Conservation (phyloP, 2,797 vertebrate genomes). For the Alectoris magna region DNA sequence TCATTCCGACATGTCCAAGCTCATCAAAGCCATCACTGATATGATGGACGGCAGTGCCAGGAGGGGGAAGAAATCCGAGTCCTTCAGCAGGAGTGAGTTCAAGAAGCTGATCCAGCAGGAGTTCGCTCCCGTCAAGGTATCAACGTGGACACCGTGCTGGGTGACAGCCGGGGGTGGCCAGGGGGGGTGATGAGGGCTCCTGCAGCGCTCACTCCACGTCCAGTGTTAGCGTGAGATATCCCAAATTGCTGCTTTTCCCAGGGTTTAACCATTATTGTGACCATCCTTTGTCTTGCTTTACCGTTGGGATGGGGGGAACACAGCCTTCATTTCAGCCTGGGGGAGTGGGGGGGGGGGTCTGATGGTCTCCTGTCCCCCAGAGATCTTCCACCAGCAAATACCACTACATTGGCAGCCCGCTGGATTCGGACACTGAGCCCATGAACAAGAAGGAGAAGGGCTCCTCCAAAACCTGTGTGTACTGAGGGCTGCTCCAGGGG, state of each 20-base stretch:
- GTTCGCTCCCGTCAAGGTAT: slow-evolving; percentile 53
- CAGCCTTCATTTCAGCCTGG: background rate
- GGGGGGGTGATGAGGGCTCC: background rate
- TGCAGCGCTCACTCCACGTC: background rate
- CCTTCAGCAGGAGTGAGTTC: slow-evolving; percentile 54
- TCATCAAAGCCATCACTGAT: slow-evolving; percentile 60
- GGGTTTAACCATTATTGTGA: rapidly evolving
- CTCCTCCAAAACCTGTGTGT: background rate
- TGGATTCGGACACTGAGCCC: slow-evolving; percentile 20
- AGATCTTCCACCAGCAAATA: background rate
- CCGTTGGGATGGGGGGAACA: background rate
- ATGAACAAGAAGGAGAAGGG: slow-evolving; percentile 11
- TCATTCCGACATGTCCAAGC: slow-evolving; percentile 25
- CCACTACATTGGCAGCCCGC: background rate
- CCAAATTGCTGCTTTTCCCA: background rate
- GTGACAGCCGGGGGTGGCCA: rapidly evolving
- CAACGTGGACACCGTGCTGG: rapidly evolving
- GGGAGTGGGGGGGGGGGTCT: background rate
- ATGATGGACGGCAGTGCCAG: slow-evolving; percentile 27
- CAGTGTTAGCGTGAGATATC: background rate
- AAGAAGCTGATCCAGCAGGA: slow-evolving; percentile 68
- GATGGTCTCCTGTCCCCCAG: background rate
- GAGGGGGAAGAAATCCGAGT: background rate
- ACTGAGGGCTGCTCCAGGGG: slow-evolving; percentile 13
- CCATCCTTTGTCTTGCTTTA: rapidly evolving